These are phyloP conservation scores for Diploptera punctata DNA, from an alignment of 2,888 invertebrate species.

Conservation along the genomic window DNA sequence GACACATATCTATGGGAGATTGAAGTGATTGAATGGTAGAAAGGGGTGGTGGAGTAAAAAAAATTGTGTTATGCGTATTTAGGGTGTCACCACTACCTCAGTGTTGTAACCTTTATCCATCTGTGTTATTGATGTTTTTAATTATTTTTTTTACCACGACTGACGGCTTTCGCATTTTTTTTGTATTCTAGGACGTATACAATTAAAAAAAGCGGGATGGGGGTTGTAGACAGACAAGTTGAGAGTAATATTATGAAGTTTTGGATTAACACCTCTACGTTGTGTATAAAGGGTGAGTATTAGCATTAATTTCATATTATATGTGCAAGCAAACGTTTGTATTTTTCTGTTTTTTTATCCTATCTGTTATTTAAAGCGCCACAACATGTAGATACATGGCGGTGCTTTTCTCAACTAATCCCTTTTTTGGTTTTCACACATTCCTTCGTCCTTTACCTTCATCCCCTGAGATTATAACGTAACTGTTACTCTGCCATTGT, in stretches of 20 bases:
- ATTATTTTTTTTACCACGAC: constrained; percentile 32
- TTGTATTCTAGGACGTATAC: background rate
- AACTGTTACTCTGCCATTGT: too few relatives aligned
- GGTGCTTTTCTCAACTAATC: too few relatives aligned
- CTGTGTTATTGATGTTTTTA: constrained; percentile 31
- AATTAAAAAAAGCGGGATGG: constrained; percentile 5
- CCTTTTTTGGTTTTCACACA: too few relatives aligned
- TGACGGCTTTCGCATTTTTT: constrained; percentile 19
- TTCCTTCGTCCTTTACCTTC: too few relatives aligned
- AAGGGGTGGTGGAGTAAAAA: background rate
- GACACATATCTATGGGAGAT: background rate
- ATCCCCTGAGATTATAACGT: too few relatives aligned
- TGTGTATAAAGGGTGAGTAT: background rate
- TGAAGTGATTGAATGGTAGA: constrained; percentile 19
- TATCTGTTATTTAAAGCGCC: constrained; percentile 5
- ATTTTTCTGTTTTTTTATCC: background rate
- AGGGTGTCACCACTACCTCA: constrained; percentile 22
- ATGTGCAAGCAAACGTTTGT: background rate
- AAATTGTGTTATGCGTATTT: constrained; percentile 25
- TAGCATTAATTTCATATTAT: constrained; percentile 22
- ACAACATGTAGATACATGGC: constrained; percentile 3
- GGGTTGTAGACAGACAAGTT: background rate
- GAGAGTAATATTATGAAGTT: background rate
- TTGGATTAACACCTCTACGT: constrained; percentile 5
- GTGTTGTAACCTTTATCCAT: constrained; percentile 18